phyloP scores from a whole-genome alignment of 2,888 invertebrate species.

The Tinea trinotella region DNA sequence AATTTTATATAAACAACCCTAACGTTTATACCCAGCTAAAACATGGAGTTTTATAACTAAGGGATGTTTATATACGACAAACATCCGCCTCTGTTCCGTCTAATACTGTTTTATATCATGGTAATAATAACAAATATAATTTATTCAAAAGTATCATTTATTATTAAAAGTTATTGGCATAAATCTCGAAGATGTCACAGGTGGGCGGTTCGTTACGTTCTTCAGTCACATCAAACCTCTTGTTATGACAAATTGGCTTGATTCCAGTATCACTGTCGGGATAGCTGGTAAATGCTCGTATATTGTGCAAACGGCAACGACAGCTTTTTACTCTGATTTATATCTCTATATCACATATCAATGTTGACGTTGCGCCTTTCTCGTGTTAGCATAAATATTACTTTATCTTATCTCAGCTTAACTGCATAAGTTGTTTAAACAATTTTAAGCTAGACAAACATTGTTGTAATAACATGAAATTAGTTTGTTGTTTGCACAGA shows the following conservation, averaged over 20 bases:
- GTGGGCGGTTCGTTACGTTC: conserved; percentile 13
- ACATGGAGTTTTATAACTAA: neutral
- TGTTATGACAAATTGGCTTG: conserved; percentile 15
- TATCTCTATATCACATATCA: neutral
- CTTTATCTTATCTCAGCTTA: neutral
- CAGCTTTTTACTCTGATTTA: neutral
- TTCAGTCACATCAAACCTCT: conserved; percentile 13
- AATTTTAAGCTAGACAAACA: neutral
- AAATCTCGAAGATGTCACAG: conserved; percentile 13
- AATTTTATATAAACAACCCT: conserved; percentile 7
- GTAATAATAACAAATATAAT: neutral
- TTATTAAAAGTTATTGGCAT: conserved; percentile 1
- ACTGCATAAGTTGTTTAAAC: no score
- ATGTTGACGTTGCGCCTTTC: neutral
- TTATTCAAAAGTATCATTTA: neutral
- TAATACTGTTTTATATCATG: neutral
- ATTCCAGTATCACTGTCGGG: conserved; percentile 11
- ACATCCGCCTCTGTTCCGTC: neutral
- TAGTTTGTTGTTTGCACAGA: neutral
- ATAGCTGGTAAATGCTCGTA: conserved; percentile 1
- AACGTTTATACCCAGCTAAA: neutral
- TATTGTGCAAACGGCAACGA: neutral
- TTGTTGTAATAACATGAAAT: neutral
- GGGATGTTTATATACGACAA: conserved; percentile 1
- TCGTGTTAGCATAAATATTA: neutral